A percentile compares a stretch with the other conserved stretches of the same genome.
Evolutionary conservation across 2,888 invertebrate species (phyloP).

Genomic region (Agonopterix subpropinquella): DNA sequence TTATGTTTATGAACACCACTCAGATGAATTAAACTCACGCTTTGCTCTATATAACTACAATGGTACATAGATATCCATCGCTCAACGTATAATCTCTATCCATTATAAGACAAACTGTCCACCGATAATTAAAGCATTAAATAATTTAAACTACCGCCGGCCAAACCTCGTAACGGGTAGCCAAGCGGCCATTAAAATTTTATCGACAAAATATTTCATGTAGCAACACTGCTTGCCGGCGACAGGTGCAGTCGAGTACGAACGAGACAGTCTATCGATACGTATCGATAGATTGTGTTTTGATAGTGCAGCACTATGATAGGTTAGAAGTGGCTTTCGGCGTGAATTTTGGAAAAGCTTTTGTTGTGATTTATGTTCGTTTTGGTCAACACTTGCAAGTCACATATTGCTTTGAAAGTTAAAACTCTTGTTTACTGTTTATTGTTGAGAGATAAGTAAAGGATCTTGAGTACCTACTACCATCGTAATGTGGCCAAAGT

Average conservation of each 20-base stretch:
- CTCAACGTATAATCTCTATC: constrained; percentile 6
- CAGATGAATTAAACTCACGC: too few species aligned
- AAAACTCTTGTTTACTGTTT: too few species aligned
- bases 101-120: too few species aligned
- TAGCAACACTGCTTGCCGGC: constrained; percentile 32
- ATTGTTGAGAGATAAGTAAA: too few species aligned
- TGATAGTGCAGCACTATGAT: constrained; percentile 26
- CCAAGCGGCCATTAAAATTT: constrained; percentile 9
- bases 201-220: constrained; percentile 27
- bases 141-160: neutral
- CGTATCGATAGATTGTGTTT: constrained; percentile 54
- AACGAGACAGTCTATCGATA: constrained; percentile 38
- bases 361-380: neutral
- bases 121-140: too few species aligned
- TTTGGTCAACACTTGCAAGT: too few species aligned
- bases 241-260: constrained; percentile 55
- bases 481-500: too few species aligned
- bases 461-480: too few species aligned
- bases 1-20: too few species aligned
- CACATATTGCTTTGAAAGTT: too few species aligned
- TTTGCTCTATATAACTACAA: too few species aligned
- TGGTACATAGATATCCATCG: too few species aligned
- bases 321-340: neutral
- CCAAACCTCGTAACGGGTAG: neutral
- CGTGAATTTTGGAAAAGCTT: neutral